Base-by-base conservation (phyloP, 2,888 invertebrate genomes). In the Heliconius cydno region DNA sequence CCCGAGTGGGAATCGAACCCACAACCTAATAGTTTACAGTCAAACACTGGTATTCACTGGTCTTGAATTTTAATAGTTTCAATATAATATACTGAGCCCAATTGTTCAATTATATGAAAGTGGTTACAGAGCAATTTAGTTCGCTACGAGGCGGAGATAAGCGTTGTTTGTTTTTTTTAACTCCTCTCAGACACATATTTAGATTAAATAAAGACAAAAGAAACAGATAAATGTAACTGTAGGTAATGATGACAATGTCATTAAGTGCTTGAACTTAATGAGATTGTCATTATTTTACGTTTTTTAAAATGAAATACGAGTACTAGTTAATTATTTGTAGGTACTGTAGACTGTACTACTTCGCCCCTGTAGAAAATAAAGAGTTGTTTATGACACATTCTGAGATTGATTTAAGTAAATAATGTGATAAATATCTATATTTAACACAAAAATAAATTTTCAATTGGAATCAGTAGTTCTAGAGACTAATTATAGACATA, bases 81-180 rank as follows among this genome's bases (percentile, higher is more conserved):
- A 12, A 12, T 60, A 60, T 60, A 60, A 60, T 60, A 10, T 60
- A n/a, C n/a, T n/a, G n/a, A 52, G 22, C 52, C 25, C 41, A 41
- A 70, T 41, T 41, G 25, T 41, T 41, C 25, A 70, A 70, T 70
- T 70, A 41, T 41, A n/a, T 70, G 41, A 13, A 70, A 41, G 38
- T 38, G 15, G 41, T 25, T 25, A n/a, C 4, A 70, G 25, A 46
- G 46, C n/a, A 25, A 70, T 46, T 70, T 70, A 41, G 25, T 15
- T 25, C 25, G 13, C 25, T 25, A 70, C 15, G 13, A 70, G 9
- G 70, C 46, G 46, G 25, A 25, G 25, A 52, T 71, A 71, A 71
- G 15, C 25, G 46, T 3, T 19, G 28, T 28, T 28, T 4, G 25
- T 71, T 28, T 71, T 28, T 71, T 28, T 19, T 25, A 46, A 46